These are phyloP conservation scores for Ficedula albicollis DNA, from an alignment of 2,797 vertebrate genomes.

Conservation along the genomic window DNA sequence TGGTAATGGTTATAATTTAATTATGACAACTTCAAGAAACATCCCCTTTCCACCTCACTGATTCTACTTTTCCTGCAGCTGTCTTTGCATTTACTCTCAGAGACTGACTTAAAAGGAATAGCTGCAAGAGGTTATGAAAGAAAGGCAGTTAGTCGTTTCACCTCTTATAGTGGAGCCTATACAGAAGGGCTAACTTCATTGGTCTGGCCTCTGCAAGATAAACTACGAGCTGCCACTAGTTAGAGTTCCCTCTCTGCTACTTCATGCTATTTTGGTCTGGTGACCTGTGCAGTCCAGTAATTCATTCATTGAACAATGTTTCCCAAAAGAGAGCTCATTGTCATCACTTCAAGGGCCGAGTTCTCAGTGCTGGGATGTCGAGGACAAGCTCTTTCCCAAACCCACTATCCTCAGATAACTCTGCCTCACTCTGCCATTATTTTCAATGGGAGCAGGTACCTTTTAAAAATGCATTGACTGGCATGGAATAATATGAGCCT, in stretches of 20 bases:
- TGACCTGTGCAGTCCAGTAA: not conserved
- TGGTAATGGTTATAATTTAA: slow-evolving; percentile 43
- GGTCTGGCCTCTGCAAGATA: not conserved
- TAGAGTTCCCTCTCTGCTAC: not conserved
- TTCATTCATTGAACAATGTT: not conserved
- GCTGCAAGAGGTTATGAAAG: not conserved
- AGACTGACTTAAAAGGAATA: not conserved
- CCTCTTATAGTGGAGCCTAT: not conserved
- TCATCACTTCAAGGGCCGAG: not conserved
- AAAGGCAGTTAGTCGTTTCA: not conserved
- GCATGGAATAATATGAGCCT: not conserved
- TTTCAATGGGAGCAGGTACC: not conserved
- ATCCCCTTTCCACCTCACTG: not conserved
- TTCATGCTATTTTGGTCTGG: not conserved
- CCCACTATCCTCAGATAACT: not conserved
- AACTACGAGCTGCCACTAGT: not conserved
- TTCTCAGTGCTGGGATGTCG: not conserved
- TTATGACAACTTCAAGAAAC: slow-evolving; percentile 35
- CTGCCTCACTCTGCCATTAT: not conserved
- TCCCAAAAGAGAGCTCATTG: not conserved
- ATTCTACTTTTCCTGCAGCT: slow-evolving; percentile 16
- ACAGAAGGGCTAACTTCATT: not conserved
- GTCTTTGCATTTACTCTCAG: not conserved
- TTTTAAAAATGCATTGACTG: not conserved
- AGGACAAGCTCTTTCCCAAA: not conserved